A percentile compares a stretch with the other conserved stretches of the same genome.
Evolutionary conservation across 2,888 invertebrate species (phyloP).

Genomic region (Altica lythri): DNA sequence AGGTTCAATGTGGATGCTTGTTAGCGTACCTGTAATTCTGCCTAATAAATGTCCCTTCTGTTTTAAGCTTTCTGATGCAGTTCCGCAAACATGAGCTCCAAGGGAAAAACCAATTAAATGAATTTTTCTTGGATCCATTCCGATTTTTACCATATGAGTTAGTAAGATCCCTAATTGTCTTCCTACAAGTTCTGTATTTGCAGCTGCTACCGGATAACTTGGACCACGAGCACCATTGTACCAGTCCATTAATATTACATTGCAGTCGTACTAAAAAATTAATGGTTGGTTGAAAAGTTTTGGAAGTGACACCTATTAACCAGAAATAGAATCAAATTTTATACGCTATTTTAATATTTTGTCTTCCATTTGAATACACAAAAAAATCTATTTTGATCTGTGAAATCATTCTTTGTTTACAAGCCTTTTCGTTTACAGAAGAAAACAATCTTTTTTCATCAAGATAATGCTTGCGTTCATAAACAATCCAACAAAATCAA

Average conservation of each 20-base stretch:
- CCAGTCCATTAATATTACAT: slow-evolving; percentile 64
- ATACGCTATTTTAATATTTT: too few relatives aligned
- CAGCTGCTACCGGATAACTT: slow-evolving; percentile 62
- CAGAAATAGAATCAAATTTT: too few relatives aligned
- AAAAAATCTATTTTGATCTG: too few relatives aligned
- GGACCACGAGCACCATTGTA: slow-evolving; percentile 62
- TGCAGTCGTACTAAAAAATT: slow-evolving; percentile 60
- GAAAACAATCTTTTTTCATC: too few relatives aligned
- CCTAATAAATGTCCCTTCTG: slow-evolving; percentile 57
- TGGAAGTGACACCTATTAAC: too few relatives aligned
- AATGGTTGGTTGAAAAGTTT: too few relatives aligned
- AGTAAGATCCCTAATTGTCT: slow-evolving; percentile 63
- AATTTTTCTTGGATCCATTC: slow-evolving; percentile 56
- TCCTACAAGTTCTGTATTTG: slow-evolving; percentile 66
- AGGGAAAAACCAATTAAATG: slow-evolving; percentile 66
- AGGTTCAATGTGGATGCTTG: too few relatives aligned
- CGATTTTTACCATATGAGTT: slow-evolving; percentile 57
- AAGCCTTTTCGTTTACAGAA: too few relatives aligned
- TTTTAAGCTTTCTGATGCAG: slow-evolving; percentile 62
- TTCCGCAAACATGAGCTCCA: slow-evolving; percentile 66
- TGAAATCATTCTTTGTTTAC: too few relatives aligned
- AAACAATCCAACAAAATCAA: too few relatives aligned
- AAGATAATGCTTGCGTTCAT: too few relatives aligned
- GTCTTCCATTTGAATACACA: too few relatives aligned
- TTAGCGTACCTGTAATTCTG: slow-evolving; percentile 65